Evolutionary conservation across 2,797 vertebrate genomes (phyloP).

Genomic region (Trachops cirrhosus): DNA sequence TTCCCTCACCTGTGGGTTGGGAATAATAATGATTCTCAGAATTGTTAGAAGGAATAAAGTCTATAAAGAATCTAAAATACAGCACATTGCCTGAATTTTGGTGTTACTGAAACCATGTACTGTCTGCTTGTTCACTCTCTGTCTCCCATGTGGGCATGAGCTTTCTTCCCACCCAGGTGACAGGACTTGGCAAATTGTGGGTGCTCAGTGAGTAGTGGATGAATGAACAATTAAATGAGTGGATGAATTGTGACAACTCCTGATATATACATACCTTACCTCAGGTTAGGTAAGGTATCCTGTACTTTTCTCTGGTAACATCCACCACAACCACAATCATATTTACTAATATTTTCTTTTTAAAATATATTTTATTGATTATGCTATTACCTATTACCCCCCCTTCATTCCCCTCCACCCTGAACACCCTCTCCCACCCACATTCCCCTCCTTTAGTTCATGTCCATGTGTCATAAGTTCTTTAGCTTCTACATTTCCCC

Average conservation of each 20-base stretch:
- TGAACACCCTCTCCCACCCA: no score
- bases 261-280: rapidly evolving
- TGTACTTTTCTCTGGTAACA: background rate
- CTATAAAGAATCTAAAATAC: background rate
- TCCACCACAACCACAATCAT: background rate
- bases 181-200: background rate
- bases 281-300: background rate
- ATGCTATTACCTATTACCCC: no score
- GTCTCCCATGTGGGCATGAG: background rate
- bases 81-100: rapidly evolving
- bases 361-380: no score
- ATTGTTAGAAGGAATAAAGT: background rate
- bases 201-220: background rate
- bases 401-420: no score
- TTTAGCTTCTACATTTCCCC: no score
- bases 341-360: background rate
- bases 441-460: no score
- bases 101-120: background rate
- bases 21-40: background rate
- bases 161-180: background rate
- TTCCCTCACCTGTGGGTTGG: background rate
- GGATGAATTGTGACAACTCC: background rate
- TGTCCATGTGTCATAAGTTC: no score
- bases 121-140: background rate
- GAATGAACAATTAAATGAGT: background rate